phyloP scores from a whole-genome alignment of 2,888 invertebrate species.

The Nomada ruficornis region DNA sequence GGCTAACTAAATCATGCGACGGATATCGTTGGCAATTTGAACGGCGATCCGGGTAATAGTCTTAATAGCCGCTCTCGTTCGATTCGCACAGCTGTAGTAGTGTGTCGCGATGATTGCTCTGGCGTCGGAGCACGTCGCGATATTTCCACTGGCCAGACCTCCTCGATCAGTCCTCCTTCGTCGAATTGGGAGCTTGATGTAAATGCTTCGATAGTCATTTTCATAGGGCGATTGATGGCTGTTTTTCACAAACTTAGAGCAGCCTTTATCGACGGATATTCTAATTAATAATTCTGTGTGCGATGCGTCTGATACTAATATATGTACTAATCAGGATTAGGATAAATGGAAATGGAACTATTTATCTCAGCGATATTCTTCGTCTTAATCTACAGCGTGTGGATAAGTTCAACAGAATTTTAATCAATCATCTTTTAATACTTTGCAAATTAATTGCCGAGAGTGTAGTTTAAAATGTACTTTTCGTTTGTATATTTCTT shows the following conservation, averaged over 20 bases:
- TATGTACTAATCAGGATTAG: too few species aligned
- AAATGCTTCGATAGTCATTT: background rate
- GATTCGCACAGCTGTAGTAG: too few species aligned
- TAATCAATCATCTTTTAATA: too few species aligned
- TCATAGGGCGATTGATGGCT: background rate
- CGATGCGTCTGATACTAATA: too few species aligned
- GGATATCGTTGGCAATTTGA: constrained; percentile 64
- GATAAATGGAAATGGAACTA: too few species aligned
- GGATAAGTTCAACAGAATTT: too few species aligned
- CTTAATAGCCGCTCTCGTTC: constrained; percentile 55
- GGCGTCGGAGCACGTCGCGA: constrained; percentile 30
- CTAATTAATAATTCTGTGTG: too few species aligned
- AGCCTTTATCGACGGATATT: background rate
- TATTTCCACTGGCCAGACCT: constrained; percentile 14
- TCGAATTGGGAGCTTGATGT: background rate
- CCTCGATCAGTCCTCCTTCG: background rate
- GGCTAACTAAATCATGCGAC: constrained; percentile 64
- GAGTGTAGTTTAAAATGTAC: too few species aligned
- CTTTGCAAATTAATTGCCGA: too few species aligned
- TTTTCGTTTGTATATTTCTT: too few species aligned
- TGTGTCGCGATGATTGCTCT: constrained; percentile 43
- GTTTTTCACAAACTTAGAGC: background rate
- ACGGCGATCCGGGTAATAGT: constrained; percentile 55
- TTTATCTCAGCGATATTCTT: too few species aligned
- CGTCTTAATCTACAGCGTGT: too few species aligned